A percentile compares a stretch with the other conserved stretches of the same genome.
These are phyloP conservation scores for Gadus macrocephalus DNA, from an alignment of 2,113 vertebrate species.

Conservation along the genomic window DNA sequence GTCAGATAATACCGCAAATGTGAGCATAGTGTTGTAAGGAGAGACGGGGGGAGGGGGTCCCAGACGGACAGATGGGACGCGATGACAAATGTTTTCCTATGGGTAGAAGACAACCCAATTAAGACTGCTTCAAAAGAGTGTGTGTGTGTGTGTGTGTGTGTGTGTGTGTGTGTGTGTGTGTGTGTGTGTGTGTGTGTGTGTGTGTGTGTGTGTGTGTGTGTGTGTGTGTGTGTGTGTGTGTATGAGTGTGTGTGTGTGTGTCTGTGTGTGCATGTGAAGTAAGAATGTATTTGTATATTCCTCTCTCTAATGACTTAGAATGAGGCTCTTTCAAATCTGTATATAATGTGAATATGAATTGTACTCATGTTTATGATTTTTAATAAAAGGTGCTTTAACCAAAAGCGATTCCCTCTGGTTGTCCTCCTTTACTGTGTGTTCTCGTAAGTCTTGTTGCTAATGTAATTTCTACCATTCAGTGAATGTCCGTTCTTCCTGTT, in stretches of 20 bases:
- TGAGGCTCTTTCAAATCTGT: conserved; percentile 31
- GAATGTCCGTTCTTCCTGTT: conserved; percentile 64
- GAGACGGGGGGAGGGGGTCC: conserved; percentile 17
- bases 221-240: conserved; percentile 31
- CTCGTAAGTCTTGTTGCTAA: conserved; percentile 47
- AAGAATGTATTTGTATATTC: conserved; percentile 19
- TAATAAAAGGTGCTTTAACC: conserved; percentile 55
- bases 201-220: conserved; percentile 17
- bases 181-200: not conserved
- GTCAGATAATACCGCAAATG: conserved; percentile 62
- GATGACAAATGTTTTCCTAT: conserved; percentile 70
- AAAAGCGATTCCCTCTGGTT: conserved; percentile 23
- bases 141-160: conserved; percentile 31
- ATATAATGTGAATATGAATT: conserved; percentile 50
- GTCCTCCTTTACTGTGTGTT: conserved; percentile 27
- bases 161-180: conserved; percentile 22
- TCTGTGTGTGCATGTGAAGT: not conserved
- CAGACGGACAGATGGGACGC: conserved; percentile 71
- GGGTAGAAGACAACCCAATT: conserved; percentile 48
- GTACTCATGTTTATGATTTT: conserved; percentile 54
- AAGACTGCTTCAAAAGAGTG: conserved; percentile 61
- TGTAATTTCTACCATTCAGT: conserved; percentile 57
- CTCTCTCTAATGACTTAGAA: conserved; percentile 9
- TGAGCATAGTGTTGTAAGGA: conserved; percentile 18
- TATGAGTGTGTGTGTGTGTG: conserved; percentile 5